Evolutionary conservation across 1,140 invertebrate genomes (phyloP).

Genomic region (Caenorhabditis elegans): DNA sequence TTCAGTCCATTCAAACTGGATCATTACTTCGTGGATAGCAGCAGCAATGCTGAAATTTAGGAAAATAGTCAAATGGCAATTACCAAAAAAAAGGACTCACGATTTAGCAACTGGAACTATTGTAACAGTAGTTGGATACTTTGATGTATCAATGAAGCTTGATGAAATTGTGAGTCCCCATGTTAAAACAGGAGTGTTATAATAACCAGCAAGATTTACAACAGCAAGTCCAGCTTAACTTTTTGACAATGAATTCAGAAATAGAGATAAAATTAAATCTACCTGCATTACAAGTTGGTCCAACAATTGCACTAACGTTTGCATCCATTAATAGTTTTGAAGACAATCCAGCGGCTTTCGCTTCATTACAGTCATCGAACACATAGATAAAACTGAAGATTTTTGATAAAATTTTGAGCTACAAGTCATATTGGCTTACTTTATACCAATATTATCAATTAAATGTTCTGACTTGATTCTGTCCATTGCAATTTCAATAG

Average conservation of each 20-base stretch:
- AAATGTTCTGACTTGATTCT: neutral
- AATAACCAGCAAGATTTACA: neutral
- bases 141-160: neutral
- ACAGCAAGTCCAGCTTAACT: neutral
- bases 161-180: neutral
- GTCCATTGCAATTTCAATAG: constrained; percentile 8
- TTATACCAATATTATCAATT: constrained; percentile 2
- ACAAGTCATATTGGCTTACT: neutral
- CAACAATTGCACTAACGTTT: neutral
- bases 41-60: neutral
- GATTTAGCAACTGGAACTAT: constrained; percentile 18
- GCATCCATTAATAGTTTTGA: neutral
- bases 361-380: constrained; percentile 10
- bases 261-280: no score
- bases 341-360: constrained; percentile 5
- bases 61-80: neutral
- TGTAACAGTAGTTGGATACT: neutral
- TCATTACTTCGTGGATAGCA: constrained; percentile 4
- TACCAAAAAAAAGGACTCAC: neutral
- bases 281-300: constrained; percentile 11
- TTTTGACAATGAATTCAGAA: no score
- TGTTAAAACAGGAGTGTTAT: neutral
- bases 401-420: neutral
- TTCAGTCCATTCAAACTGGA: neutral
- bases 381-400: neutral